Evolutionary conservation across 2,113 vertebrate species (phyloP), one percentile per base, ranked within the genome.

Genomic region (Echinops telfairi): DNA sequence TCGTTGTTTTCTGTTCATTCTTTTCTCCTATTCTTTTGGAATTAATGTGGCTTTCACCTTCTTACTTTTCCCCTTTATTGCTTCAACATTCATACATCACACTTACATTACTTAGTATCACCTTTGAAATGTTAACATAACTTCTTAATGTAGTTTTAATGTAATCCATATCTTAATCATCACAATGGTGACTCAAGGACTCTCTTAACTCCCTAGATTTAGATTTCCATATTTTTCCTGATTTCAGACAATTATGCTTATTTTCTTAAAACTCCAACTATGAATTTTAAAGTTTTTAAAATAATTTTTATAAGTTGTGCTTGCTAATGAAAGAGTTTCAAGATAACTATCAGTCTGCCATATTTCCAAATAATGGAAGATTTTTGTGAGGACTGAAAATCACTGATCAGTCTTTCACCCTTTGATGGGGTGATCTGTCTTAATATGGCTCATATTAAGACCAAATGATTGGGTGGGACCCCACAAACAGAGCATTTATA

Each of bases 261-360:
- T 17, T 79, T 76, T 88, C 33, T 71, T 71, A 77, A 5, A 83
- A 71, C 36, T 80, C 81, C 3, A 36, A 23, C 38, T 91, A 47
- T 57, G 23, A 29, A 70, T 47, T 85, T 83, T 47, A 89, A 93
- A 92, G 0, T 0, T 22, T 89, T 58, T 71, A 43, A 47, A 53
- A 78, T 60, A 78, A 38, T 79, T 92, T 86, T 20, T 60, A 79
- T 29, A n/a, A 73, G 40, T 89, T 93, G 62, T 38, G 4, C 76
- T 89, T 83, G 66, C 17, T 27, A 68, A n/a, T 20, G 20, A 80
- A 29, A 80, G 60, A 73, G 14, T 83, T 68, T 92, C 43, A 83
- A 8, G 36, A 83, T 29, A 53, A 14, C 27, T 43, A 5, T 60
- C 29, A 68, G 31, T 66, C 29, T 73, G n/a, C 4, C 58, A 20